Evolutionary conservation across 2,797 vertebrate species (phyloP), one percentile per base, ranked within the genome.

Genomic region (Lemur catta): DNA sequence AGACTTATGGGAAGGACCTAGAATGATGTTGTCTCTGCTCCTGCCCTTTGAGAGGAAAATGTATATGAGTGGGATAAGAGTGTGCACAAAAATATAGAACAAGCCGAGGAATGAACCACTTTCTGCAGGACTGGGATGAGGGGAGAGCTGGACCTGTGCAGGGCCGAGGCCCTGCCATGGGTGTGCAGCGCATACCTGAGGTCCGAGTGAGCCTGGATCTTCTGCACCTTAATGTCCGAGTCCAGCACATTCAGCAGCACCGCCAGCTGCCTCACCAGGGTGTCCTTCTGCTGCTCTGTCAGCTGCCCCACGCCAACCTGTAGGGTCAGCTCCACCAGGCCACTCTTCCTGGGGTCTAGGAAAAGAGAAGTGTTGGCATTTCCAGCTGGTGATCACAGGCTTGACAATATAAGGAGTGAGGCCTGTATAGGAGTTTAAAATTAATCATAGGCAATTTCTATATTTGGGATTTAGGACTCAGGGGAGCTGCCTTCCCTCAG

Each of bases 301-400:
- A 99, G 98, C 98, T 99, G 99, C 95, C 99, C 98, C 69, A 99
- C 98, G 0, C 98, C 95, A 38, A 99, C 99, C 97, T 99, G 98
- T 96, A 99, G 98, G 97, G 99, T 99, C 97, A 99, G 97, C 98
- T 99, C 99, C 98, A 99, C 99, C 98, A 99, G 97, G 93, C 99
- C 98, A 3, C 97, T 98, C n/a, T 98, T 99, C 1, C 86, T 99
- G 0, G 98, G 99, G 98, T 99, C 99, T 99, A 97, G 78, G 52
- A 65, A 84, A 72, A 93, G 22, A 96, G 82, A 6, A 89, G n/a
- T 57, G 0, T 89, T 1, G 2, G 41, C 84, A 46, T 11, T 69
- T 52, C 72, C 46, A 46, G 81, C 14, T 41, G n/a, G 89, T 48
- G 89, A 84, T 5, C 67, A 46, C 6, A 46, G 84, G 57, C 46